A percentile compares a stretch with the other conserved stretches of the same genome.
phyloP scores from a whole-genome alignment of 2,113 vertebrate genomes.

The Microcebus ravelobensis region DNA sequence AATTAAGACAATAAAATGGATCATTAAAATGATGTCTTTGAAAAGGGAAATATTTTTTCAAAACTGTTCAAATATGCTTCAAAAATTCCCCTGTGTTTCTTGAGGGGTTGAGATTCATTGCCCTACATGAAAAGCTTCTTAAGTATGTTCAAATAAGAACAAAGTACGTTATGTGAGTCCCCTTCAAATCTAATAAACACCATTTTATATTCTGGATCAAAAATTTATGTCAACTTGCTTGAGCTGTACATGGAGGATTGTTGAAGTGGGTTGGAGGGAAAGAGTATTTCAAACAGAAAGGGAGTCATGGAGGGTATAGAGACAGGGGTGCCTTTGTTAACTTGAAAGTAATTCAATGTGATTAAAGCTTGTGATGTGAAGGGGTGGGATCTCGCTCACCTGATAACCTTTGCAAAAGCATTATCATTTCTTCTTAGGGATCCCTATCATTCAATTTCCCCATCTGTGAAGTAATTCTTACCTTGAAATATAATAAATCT shows the following conservation, averaged over 20 bases:
- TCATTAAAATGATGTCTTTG: background rate
- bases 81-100: background rate
- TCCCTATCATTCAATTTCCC: background rate
- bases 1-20: background rate
- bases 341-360: background rate
- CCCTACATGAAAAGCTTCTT: background rate
- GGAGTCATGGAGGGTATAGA: background rate
- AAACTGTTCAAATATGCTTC: background rate
- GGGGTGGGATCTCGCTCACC: background rate
- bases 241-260: background rate
- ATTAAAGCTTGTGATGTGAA: background rate
- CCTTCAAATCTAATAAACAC: background rate
- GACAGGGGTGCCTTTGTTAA: background rate
- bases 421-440: background rate
- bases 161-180: background rate
- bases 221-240: background rate
- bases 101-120: background rate
- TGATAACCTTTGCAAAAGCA: background rate
- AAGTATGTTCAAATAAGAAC: background rate
- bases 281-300: background rate
- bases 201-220: background rate
- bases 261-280: background rate
- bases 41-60: background rate
- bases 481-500: background rate
- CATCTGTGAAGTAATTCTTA: slow-evolving; percentile 2